Base-by-base conservation (phyloP, 2,888 invertebrate genomes). In the Campopleginae sp. region DNA sequence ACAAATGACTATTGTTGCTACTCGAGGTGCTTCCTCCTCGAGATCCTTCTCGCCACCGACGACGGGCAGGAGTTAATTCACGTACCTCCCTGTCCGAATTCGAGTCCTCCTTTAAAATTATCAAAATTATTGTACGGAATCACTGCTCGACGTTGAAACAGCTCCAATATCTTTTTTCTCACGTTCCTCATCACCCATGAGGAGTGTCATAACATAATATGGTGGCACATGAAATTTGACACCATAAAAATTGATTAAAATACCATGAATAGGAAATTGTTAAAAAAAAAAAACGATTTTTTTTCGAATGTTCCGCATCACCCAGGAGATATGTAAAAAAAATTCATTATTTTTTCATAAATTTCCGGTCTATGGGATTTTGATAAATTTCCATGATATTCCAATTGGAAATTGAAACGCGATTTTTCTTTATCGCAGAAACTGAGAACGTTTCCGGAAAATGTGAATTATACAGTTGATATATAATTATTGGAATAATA, bases 11-110 rank as follows among this genome's bases (percentile, higher is more conserved):
- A 77, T 88, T 89, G 89, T 89, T 91, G 77, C 75, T 78, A 82
- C 89, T 89, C 4, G 88, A 88, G 33, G 90, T 88, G 51, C 89
- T 90, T 74, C 88, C 91, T 27, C 88, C 88, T 19, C 89, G 86
- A 4, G 90, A 88, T 51, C 88, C 91, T 71, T 91, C 90, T 27
- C 91, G 82, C 92, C 92, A 91, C 81, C 91, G 86, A 85, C 91
- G 89, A 77, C 92, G 89, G 0, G 90, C 91, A 12, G 92, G 90
- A 3, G 91, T 91, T 8, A 92, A 71, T 42, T 92, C 92, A 2
- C 91, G 89, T 31, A 89, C 88, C 74, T 92, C 92, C 72, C 90
- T 90, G 54, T 91, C 90, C 12, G 88, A 88, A 82, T 90, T 90
- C 10, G 89, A 89, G 68, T 89, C 90, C 83, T 92, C 91, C 91